phyloP scores from a whole-genome alignment of 2,797 vertebrate species.

The Protonibea diacanthus region DNA sequence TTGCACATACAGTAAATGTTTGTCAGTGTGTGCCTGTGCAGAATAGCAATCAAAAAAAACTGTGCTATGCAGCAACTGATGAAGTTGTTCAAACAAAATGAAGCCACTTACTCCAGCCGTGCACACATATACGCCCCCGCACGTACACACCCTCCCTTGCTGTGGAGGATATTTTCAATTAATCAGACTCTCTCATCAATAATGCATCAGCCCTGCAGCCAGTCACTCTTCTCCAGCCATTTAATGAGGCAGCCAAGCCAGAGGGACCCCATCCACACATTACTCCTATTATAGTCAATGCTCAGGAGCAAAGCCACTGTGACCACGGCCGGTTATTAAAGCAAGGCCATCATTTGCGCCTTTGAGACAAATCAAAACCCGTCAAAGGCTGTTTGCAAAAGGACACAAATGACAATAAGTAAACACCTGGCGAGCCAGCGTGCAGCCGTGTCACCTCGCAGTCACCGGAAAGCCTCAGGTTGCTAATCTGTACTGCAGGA shows the following conservation, averaged over 20 bases:
- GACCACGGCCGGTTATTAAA: conserved; percentile 70
- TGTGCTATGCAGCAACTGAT: conserved; percentile 64
- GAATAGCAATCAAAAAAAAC: conserved; percentile 55
- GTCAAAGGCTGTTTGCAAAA: conserved; percentile 70
- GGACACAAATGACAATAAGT: conserved; percentile 70
- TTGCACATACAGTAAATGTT: conserved; percentile 46
- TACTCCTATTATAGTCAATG: conserved; percentile 69
- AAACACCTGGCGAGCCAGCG: conserved; percentile 57
- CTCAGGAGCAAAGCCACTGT: conserved; percentile 72
- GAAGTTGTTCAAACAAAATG: conserved; percentile 65
- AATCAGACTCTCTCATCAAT: conserved; percentile 86
- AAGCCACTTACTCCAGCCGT: conserved; percentile 63
- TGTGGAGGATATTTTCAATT: conserved; percentile 83
- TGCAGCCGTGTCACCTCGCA: conserved; percentile 21
- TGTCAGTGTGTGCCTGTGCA: conserved; percentile 32
- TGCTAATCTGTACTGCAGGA: conserved; percentile 44
- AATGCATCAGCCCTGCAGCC: conserved; percentile 84
- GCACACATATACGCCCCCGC: conserved; percentile 1
- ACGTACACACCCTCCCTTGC: conserved; percentile 51
- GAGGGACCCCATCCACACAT: conserved; percentile 75
- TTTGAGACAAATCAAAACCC: conserved; percentile 63
- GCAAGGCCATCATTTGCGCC: conserved; percentile 70
- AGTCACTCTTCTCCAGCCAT: conserved; percentile 82
- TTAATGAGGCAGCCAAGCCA: conserved; percentile 82
- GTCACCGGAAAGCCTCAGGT: conserved; percentile 36